These are phyloP conservation scores for Oreamnos americanus DNA, from an alignment of 2,113 vertebrate genomes.

Conservation along the genomic window DNA sequence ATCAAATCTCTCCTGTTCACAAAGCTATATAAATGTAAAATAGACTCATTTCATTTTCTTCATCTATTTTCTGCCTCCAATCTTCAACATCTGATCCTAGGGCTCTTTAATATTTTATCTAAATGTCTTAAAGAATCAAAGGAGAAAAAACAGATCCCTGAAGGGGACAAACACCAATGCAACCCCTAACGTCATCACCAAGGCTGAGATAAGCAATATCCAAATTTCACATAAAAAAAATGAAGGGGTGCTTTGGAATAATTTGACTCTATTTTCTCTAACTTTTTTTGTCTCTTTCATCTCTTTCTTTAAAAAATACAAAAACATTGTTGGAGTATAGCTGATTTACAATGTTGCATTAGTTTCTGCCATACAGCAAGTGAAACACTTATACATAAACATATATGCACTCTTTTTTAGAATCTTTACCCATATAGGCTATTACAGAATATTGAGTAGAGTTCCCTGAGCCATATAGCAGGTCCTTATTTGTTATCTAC, in stretches of 20 bases:
- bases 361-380: not conserved
- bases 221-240: not conserved
- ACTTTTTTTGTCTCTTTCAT: not conserved
- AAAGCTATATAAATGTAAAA: conserved; percentile 50
- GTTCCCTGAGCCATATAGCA: not conserved
- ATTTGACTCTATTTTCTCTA: not conserved
- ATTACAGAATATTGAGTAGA: not conserved
- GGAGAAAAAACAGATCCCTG: not conserved
- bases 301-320: not conserved
- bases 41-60: conserved; percentile 22
- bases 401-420: not conserved
- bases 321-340: not conserved
- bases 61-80: not conserved
- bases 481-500: not conserved
- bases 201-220: not conserved
- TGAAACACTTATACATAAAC: not conserved
- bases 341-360: not conserved
- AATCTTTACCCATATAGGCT: not conserved
- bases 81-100: not conserved
- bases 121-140: conserved; percentile 42
- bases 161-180: not conserved
- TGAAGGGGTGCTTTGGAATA: not conserved
- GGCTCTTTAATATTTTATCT: conserved; percentile 23
- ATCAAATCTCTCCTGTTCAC: not conserved
- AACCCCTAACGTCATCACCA: not conserved